phyloP scores from a whole-genome alignment of 2,113 vertebrate genomes.

The Hippocampus mohnikei region DNA sequence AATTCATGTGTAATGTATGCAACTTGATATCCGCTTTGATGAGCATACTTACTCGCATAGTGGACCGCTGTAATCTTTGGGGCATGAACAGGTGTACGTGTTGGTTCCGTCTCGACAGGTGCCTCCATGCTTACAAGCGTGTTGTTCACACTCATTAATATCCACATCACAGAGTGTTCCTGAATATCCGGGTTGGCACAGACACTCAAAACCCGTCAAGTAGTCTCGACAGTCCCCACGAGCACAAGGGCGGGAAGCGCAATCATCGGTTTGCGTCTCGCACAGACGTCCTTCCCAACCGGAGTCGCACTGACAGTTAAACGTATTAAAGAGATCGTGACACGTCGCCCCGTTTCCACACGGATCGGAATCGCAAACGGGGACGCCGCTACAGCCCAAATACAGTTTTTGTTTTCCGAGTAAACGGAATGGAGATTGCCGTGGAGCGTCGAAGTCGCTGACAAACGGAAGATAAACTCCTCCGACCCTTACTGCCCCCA shows the following conservation, averaged over 20 bases:
- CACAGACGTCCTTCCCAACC: slow-evolving; percentile 83
- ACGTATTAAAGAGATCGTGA: slow-evolving; percentile 80
- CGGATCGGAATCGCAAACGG: slow-evolving; percentile 75
- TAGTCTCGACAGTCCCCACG: slow-evolving; percentile 77
- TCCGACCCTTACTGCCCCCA: slow-evolving; percentile 78
- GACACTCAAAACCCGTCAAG: slow-evolving; percentile 78
- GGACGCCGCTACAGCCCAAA: slow-evolving; percentile 75
- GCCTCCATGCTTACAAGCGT: slow-evolving; percentile 77
- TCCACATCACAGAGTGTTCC: slow-evolving; percentile 79
- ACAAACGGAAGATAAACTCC: slow-evolving; percentile 79
- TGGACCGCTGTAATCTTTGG: slow-evolving; percentile 68
- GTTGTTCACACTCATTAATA: slow-evolving; percentile 77
- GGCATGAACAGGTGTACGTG: slow-evolving; percentile 78
- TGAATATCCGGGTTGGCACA: slow-evolving; percentile 76
- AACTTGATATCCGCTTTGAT: not conserved
- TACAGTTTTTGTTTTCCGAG: slow-evolving; percentile 15
- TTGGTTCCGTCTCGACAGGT: slow-evolving; percentile 76
- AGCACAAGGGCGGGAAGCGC: slow-evolving; percentile 75
- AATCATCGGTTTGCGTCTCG: slow-evolving; percentile 77
- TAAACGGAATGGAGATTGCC: slow-evolving; percentile 72
- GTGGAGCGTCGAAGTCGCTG: slow-evolving; percentile 46
- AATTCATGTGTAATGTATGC: no score
- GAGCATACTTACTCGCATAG: slow-evolving; percentile 79
- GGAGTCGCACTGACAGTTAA: slow-evolving; percentile 71
- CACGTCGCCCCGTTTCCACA: slow-evolving; percentile 77